Base-by-base conservation (phyloP, 1,140 invertebrate genomes). In the Saccostrea echinata region DNA sequence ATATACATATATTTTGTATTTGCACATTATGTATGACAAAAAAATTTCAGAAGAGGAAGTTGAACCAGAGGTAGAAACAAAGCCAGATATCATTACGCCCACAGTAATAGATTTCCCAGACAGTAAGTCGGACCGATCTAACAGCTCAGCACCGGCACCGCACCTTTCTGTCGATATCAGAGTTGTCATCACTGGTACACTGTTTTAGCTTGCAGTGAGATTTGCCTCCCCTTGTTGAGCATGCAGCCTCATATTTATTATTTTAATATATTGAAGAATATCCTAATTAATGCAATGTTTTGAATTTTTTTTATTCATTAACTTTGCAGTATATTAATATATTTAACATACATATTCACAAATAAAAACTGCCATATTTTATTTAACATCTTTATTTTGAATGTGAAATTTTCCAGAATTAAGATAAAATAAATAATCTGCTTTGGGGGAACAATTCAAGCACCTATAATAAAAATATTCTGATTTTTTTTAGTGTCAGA, bases 151-250 rank as follows among this genome's bases (percentile, higher is more conserved):
- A 30, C 68, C 24, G 18, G 27, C 68, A 12, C 68, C 11, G 11
- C 68, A 30, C 68, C 24, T 33, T 27, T 76, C 68, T 33, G 68
- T 76, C 9, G 68, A 76, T 76, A 76, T 76, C 68, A 30, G 68
- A 76, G 68, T 76, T 33, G 30, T 76, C 27, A 76, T 76, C 68
- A 76, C 68, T 30, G 68, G 68, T 76, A 76, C 68, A 76, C 68
- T 33, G 16, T 76, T 30, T 30, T 27, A 76, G 16, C 16, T 30
- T 30, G 2, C 24, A 76, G 68, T 76, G 68, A 76, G 27, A 76
- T 27, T 76, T 76, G 68, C 68, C 68, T 76, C 68, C 68, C 43
- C 30, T 76, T 33, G 68, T 30, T 30, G 16, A 30, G 68, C 68
- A 76, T 76, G 68, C 68, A 76, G 24, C 24, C 55, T 21, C 18